These are phyloP conservation scores for Scarus forsteni DNA, from an alignment of 2,797 vertebrate species.

Conservation along the genomic window DNA sequence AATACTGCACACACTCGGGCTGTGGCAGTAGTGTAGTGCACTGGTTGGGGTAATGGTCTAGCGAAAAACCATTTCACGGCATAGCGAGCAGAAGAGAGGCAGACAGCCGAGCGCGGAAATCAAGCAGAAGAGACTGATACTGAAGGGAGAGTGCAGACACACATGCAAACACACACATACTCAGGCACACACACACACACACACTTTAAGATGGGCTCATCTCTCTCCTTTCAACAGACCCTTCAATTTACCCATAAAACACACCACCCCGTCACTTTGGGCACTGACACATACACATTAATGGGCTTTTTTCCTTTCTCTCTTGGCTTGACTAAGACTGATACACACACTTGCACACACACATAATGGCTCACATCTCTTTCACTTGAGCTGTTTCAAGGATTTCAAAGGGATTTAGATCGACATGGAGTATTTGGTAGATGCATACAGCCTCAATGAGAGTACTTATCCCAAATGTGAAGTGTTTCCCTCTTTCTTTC, in stretches of 20 bases:
- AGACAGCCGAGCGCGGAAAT: slow-evolving; percentile 64
- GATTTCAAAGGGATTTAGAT: slow-evolving; percentile 62
- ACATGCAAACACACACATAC: slow-evolving; percentile 16
- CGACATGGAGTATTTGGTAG: slow-evolving; percentile 44
- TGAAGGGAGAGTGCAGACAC: slow-evolving; percentile 34
- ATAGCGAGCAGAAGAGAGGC: slow-evolving; percentile 73
- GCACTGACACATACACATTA: slow-evolving; percentile 28
- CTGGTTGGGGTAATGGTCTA: slow-evolving; percentile 81
- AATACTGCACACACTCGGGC: slow-evolving; percentile 55
- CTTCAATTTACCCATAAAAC: slow-evolving; percentile 75
- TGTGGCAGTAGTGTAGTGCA: slow-evolving; percentile 56
- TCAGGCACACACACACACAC: slow-evolving; percentile 10
- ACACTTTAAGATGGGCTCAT: slow-evolving; percentile 58
- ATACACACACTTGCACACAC: slow-evolving; percentile 23
- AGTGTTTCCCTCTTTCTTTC: slow-evolving; percentile 39
- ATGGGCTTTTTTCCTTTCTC: neutral
- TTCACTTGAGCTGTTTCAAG: slow-evolving; percentile 50
- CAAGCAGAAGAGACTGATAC: slow-evolving; percentile 76
- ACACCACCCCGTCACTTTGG: slow-evolving; percentile 57
- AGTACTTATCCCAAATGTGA: slow-evolving; percentile 45
- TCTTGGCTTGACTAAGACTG: neutral
- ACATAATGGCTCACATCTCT: slow-evolving; percentile 14
- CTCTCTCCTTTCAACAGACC: slow-evolving; percentile 67
- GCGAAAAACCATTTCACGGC: slow-evolving; percentile 81
- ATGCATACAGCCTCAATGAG: slow-evolving; percentile 36